Base-by-base conservation (phyloP, 2,797 vertebrate genomes). In the Schizopygopsis malacanthus region DNA sequence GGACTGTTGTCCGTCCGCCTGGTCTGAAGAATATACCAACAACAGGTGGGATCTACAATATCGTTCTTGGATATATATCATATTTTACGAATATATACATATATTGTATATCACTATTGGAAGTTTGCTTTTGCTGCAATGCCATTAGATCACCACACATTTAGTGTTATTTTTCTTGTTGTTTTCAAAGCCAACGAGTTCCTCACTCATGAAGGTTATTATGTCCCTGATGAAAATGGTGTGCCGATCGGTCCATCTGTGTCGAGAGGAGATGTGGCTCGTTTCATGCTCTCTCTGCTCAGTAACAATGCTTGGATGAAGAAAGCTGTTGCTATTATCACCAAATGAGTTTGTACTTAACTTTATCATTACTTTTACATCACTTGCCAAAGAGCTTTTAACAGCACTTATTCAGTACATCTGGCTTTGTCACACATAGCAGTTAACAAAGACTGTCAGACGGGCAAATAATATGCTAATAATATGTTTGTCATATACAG, bases 1-100 rank as follows among this genome's bases (percentile, higher is more conserved):
- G 95, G 95, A 97, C 95, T 1, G 94, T 96, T 39, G 95, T 96
- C 15, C 93, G 95, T 12, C 96, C 95, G 0, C 94, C 96, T 0
- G 95, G 94, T 12, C 95, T 97, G 10, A 93, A 91, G 86, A 96
- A 95, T 90, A 90, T 86, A 81, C 89, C 94, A 1, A 92, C 92
- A 59, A 92, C 96, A 93, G 95, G 96, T 96, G 87, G 65, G 45
- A 6, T 67, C 37, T 13, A 33, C 33, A 33, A 33, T 33, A 33
- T 33, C 33, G 0, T 33, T 33, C 33, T 33, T 33, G 33, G 33
- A 33, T 33, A 33, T 33, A 33, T 33, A 33, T 3, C 33, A 33
- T 33, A 33, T 33, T 33, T 33, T 33, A 2, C 3, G 33, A 33
- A 33, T 33, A 33, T 33, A 33, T 33, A 33, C 33, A 33, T 33